These are phyloP conservation scores for Griposia aprilina DNA, from an alignment of 2,888 invertebrate genomes.

Conservation along the genomic window DNA sequence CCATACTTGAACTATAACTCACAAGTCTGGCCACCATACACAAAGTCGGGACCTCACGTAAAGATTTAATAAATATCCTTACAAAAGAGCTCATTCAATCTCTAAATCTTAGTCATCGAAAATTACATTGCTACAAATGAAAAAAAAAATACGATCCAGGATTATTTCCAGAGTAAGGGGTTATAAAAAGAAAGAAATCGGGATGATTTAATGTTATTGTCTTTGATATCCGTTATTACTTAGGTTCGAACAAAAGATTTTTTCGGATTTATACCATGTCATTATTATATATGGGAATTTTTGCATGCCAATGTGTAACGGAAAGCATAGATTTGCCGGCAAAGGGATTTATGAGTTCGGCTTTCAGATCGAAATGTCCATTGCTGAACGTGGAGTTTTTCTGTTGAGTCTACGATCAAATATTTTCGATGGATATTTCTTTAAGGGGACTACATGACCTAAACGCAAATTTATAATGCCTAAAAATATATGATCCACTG, in stretches of 20 bases:
- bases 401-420: conserved; percentile 9
- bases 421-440: conserved; percentile 9
- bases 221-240: conserved; percentile 65
- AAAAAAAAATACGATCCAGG: conserved; percentile 57
- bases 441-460: too few species aligned
- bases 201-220: conserved; percentile 70
- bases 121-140: conserved; percentile 58
- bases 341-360: conserved; percentile 46
- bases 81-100: conserved; percentile 52
- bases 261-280: conserved; percentile 62
- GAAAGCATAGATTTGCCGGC: conserved; percentile 56
- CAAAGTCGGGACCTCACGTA: conserved; percentile 15
- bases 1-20: too few species aligned
- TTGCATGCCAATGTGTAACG: conserved; percentile 54
- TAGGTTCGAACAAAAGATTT: conserved; percentile 66
- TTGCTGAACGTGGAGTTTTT: conserved; percentile 11
- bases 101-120: conserved; percentile 64
- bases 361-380: conserved; percentile 32
- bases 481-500: too few species aligned
- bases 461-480: too few species aligned
- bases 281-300: conserved; percentile 59
- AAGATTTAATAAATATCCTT: conserved; percentile 52
- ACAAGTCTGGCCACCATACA: conserved; percentile 12
- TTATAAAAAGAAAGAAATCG: conserved; percentile 61
- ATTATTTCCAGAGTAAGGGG: conserved; percentile 60